A percentile compares a stretch with the other conserved stretches of the same genome.
These are phyloP conservation scores for Heliconius hewitsoni DNA, from an alignment of 1,140 invertebrate genomes.

Conservation along the genomic window DNA sequence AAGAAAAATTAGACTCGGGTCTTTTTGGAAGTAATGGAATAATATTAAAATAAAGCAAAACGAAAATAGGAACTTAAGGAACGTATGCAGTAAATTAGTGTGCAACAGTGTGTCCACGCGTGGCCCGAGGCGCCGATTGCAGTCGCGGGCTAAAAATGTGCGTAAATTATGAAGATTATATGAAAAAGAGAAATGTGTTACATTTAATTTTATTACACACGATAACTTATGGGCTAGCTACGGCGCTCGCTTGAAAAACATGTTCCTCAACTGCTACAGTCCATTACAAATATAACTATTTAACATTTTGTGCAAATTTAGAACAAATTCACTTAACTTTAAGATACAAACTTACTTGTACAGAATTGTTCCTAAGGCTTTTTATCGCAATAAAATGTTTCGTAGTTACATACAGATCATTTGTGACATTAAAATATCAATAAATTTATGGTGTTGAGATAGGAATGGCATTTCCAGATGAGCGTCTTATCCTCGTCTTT, in stretches of 20 bases:
- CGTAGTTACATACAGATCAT: constrained; percentile 79
- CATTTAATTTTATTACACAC: constrained; percentile 81
- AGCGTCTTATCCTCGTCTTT: constrained; percentile 55
- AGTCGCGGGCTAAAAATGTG: constrained; percentile 76
- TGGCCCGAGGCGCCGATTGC: constrained; percentile 62
- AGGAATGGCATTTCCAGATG: constrained; percentile 66
- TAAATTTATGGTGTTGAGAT: constrained; percentile 79
- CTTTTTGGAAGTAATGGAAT: neutral
- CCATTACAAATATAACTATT: constrained; percentile 33
- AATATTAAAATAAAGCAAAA: constrained; percentile 1
- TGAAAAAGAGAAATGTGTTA: constrained; percentile 81
- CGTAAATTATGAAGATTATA: constrained; percentile 81
- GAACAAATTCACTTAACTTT: constrained; percentile 13
- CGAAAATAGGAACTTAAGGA: constrained; percentile 23
- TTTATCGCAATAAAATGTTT: constrained; percentile 49
- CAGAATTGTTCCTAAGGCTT: constrained; percentile 36
- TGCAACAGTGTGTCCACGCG: constrained; percentile 21
- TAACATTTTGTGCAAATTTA: constrained; percentile 15
- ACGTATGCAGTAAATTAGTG: constrained; percentile 26
- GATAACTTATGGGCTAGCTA: constrained; percentile 79
- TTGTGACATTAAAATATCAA: constrained; percentile 82
- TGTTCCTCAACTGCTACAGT: constrained; percentile 47
- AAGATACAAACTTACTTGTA: constrained; percentile 34
- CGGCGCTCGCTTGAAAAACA: constrained; percentile 76
- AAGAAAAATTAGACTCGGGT: neutral